phyloP scores from a whole-genome alignment of 92 coral and sea anemone genomes.

The Metridium senile region DNA sequence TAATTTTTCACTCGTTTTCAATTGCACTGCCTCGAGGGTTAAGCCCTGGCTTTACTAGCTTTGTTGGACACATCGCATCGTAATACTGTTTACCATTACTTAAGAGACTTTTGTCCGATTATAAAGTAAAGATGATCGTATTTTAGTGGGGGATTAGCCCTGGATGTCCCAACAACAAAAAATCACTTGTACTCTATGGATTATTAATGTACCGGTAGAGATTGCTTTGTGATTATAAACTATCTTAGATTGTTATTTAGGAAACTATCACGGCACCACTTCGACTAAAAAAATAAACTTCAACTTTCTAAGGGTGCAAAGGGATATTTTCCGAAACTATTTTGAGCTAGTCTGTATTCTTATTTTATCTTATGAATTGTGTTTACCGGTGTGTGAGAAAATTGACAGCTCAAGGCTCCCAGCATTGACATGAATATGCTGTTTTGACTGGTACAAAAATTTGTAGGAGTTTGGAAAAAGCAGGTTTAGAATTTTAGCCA shows the following conservation, averaged over 20 bases:
- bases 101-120: neutral
- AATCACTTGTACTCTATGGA: neutral
- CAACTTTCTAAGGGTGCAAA: too few species aligned
- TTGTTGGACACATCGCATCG: neutral
- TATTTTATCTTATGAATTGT: too few species aligned
- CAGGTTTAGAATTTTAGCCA: neutral
- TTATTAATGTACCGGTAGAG: conserved; percentile 1
- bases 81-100: neutral
- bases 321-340: too few species aligned
- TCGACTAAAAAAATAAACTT: neutral
- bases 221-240: neutral
- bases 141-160: neutral
- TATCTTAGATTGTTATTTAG: conserved; percentile 4
- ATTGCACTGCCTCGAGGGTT: neutral
- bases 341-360: too few species aligned
- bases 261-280: neutral
- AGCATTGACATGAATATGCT: neutral
- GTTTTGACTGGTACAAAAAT: conserved; percentile 14
- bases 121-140: neutral
- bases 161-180: conserved; percentile 5
- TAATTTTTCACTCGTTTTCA: neutral
- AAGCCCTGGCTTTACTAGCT: neutral
- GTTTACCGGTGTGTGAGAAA: neutral
- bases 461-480: neutral
- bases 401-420: neutral